Evolutionary conservation across 2,797 vertebrate species (phyloP).

Genomic region (Sorex maritimensis): DNA sequence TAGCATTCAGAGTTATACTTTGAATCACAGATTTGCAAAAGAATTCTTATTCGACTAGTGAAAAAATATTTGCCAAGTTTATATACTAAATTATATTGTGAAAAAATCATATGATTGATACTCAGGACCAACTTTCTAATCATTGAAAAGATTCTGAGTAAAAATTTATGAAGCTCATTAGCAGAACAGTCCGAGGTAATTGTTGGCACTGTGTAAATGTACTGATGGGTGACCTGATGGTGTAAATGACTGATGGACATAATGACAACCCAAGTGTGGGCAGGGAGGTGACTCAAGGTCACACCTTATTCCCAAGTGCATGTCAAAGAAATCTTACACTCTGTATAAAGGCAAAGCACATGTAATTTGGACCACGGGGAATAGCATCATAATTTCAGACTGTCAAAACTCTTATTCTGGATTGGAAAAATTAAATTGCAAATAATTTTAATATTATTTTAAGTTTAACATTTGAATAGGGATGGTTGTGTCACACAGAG

Average conservation of each 20-base stretch:
- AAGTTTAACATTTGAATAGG: neutral
- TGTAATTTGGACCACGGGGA: conserved; percentile 6
- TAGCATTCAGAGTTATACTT: conserved; percentile 5
- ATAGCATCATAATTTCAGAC: neutral
- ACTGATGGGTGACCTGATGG: conserved; percentile 66
- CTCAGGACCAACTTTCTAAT: conserved; percentile 73
- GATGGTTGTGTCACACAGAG: too few species aligned
- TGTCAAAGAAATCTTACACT: neutral
- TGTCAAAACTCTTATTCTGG: neutral
- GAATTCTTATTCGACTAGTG: conserved; percentile 12
- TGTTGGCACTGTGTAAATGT: conserved; percentile 32
- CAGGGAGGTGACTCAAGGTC: neutral
- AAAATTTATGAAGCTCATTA: conserved; percentile 85
- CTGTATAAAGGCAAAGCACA: neutral
- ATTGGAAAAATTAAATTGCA: conserved; percentile 63
- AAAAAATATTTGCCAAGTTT: conserved; percentile 37
- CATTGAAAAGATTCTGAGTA: conserved; percentile 81
- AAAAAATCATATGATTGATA: conserved; percentile 58
- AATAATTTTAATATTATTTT: conserved; percentile 29
- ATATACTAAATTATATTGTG: conserved; percentile 59
- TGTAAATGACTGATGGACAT: neutral
- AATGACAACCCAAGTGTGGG: conserved; percentile 44
- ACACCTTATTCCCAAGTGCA: neutral
- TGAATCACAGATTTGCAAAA: neutral
- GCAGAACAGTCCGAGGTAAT: conserved; percentile 75